phyloP scores from a whole-genome alignment of 2,113 vertebrate species.

The Syngnathoides biaculeatus region DNA sequence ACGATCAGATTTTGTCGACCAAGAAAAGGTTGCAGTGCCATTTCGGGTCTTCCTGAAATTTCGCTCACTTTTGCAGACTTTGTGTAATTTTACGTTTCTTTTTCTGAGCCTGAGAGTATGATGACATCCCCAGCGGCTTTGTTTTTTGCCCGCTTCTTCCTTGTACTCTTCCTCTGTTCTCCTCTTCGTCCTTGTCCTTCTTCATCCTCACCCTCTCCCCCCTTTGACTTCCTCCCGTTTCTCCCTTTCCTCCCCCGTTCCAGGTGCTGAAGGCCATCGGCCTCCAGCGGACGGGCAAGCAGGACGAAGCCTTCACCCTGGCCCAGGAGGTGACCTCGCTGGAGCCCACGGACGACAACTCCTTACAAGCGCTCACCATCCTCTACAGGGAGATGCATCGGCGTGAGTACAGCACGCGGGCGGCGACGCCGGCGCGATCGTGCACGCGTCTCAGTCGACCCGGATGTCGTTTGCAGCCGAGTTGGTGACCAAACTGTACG shows the following conservation, averaged over 20 bases:
- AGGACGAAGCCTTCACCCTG: constrained; percentile 91
- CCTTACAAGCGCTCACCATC: constrained; percentile 93
- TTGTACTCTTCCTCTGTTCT: too few species aligned
- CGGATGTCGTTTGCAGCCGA: constrained; percentile 74
- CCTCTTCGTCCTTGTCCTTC: neutral
- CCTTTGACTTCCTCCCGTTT: neutral
- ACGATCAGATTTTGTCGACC: too few species aligned
- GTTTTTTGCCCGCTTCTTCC: too few species aligned
- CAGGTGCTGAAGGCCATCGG: constrained; percentile 97
- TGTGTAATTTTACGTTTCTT: too few species aligned
- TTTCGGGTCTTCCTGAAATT: too few species aligned
- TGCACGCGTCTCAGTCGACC: neutral
- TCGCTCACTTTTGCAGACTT: too few species aligned
- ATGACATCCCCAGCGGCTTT: too few species aligned
- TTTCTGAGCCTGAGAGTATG: too few species aligned
- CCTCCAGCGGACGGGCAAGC: constrained; percentile 92
- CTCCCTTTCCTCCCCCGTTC: neutral
- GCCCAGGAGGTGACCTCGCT: constrained; percentile 92
- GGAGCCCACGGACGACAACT: constrained; percentile 97
- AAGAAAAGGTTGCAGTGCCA: too few species aligned
- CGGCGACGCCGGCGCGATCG: neutral
- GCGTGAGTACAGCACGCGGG: constrained; percentile 75
- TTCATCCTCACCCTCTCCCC: too few species aligned
- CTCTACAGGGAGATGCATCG: constrained; percentile 98
- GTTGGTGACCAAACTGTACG: constrained; percentile 95